These are phyloP conservation scores for Scaptomyza parva DNA, from an alignment of 2,888 invertebrate genomes.

Conservation along the genomic window DNA sequence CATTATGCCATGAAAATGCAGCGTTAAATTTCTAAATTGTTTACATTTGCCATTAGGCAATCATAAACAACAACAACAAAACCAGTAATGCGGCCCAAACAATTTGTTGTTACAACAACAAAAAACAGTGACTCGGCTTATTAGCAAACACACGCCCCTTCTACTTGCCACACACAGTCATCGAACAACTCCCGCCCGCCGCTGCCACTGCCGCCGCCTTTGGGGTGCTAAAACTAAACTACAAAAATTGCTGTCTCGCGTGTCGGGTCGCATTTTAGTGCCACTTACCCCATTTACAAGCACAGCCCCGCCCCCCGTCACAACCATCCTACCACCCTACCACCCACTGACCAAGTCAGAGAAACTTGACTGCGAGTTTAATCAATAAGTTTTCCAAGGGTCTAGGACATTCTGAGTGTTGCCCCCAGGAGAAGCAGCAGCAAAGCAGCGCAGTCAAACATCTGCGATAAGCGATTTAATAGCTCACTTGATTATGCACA, in stretches of 20 bases:
- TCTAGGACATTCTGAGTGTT: constrained; percentile 35
- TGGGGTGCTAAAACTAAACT: constrained; percentile 73
- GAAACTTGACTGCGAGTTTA: constrained; percentile 61
- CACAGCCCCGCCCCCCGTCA: no score
- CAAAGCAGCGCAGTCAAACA: constrained; percentile 8
- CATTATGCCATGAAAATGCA: constrained; percentile 64
- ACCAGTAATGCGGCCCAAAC: constrained; percentile 26
- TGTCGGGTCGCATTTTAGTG: constrained; percentile 70
- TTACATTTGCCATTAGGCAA: constrained; percentile 69
- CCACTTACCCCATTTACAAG: constrained; percentile 6
- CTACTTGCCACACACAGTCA: constrained; percentile 14
- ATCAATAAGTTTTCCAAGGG: constrained; percentile 70
- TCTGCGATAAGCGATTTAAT: constrained; percentile 70
- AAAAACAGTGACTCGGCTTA: constrained; percentile 65
- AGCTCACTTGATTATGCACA: constrained; percentile 59
- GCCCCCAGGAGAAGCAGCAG: constrained; percentile 25
- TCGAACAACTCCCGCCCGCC: constrained; percentile 24
- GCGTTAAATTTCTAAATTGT: constrained; percentile 77
- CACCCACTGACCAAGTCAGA: constrained; percentile 11
- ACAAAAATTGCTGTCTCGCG: constrained; percentile 76
- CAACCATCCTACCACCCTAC: constrained; percentile 5
- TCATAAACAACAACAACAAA: constrained; percentile 45
- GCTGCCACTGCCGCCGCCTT: no score
- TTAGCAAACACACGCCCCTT: constrained; percentile 53
- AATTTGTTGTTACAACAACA: constrained; percentile 56